phyloP scores from a whole-genome alignment of 2,113 vertebrate species.

The Calyptomena viridis region DNA sequence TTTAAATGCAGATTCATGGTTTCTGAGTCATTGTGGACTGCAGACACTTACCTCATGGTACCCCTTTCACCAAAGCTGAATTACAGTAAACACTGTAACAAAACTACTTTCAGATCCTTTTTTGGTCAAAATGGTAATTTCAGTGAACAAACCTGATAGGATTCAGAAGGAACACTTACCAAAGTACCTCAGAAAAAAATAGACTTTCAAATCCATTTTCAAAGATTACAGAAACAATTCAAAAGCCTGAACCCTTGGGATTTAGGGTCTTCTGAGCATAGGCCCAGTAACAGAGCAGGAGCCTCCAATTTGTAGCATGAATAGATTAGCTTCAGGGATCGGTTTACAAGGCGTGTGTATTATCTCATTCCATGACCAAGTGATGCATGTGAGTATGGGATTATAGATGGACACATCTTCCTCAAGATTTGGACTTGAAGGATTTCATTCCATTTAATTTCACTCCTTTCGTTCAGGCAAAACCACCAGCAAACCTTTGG shows the following conservation, averaged over 20 bases:
- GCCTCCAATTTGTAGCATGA: not conserved
- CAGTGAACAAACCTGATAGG: not conserved
- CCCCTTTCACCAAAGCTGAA: not conserved
- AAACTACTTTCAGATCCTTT: not conserved
- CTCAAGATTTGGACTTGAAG: not conserved
- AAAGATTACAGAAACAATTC: not conserved
- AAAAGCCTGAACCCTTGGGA: not conserved
- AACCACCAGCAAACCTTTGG: not conserved
- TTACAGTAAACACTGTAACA: not conserved
- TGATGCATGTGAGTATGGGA: not conserved
- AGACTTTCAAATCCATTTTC: not conserved
- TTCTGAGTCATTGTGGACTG: not conserved
- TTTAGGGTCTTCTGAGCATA: not conserved
- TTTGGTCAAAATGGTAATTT: not conserved
- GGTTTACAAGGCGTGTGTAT: not conserved
- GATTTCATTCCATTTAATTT: not conserved
- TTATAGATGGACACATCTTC: not conserved
- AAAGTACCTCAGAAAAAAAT: not conserved
- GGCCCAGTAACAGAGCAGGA: not conserved
- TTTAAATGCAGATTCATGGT: not conserved
- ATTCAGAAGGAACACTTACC: not conserved
- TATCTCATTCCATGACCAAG: not conserved
- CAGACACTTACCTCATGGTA: not conserved
- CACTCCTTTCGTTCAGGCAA: not conserved
- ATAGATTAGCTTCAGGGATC: not conserved